Conservation (phyloP, 2,888 invertebrate genomes). For the Chymomyza fuscimana region DNA sequence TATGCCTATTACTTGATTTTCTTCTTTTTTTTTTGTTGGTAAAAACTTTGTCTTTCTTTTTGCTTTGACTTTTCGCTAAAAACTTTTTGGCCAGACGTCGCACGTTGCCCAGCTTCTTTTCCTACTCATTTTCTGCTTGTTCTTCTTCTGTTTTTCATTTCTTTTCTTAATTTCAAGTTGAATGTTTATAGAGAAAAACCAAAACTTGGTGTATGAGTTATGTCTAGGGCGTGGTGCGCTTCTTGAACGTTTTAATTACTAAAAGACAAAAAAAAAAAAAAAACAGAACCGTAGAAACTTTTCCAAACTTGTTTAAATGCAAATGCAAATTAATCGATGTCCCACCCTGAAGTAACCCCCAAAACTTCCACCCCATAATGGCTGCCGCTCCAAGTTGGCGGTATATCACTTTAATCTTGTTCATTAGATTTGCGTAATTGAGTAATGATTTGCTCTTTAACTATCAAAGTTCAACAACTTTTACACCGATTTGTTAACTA, state of each 20-base stretch:
- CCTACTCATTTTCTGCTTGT: slow-evolving; percentile 27
- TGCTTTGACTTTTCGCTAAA: slow-evolving; percentile 53
- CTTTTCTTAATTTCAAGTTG: slow-evolving; percentile 32
- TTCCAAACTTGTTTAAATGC: slow-evolving; percentile 27
- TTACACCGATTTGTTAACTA: not conserved
- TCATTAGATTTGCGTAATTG: not conserved
- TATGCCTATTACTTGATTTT: slow-evolving; percentile 68
- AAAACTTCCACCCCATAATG: not conserved
- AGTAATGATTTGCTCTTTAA: not conserved
- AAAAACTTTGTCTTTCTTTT: slow-evolving; percentile 67
- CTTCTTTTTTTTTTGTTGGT: not conserved
- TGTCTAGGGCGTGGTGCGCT: slow-evolving; percentile 60
- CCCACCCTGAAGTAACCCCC: slow-evolving; percentile 14
- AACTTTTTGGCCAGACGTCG: slow-evolving; percentile 5
- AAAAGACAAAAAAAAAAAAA: slow-evolving; percentile 46
- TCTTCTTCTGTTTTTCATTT: slow-evolving; percentile 15
- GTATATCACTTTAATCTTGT: not conserved
- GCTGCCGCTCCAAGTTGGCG: not conserved
- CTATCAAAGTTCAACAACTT: slow-evolving; percentile 4
- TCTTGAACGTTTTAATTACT: slow-evolving; percentile 70
- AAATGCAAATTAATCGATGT: slow-evolving; percentile 72
- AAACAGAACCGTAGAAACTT: not conserved
- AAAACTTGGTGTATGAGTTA: not conserved
- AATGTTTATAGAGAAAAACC: slow-evolving; percentile 43
- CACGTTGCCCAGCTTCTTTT: slow-evolving; percentile 33